A percentile compares a stretch with the other conserved stretches of the same genome.
Conservation (phyloP, 92 coral and sea anemone species). For the Galaxea fascicularis region DNA sequence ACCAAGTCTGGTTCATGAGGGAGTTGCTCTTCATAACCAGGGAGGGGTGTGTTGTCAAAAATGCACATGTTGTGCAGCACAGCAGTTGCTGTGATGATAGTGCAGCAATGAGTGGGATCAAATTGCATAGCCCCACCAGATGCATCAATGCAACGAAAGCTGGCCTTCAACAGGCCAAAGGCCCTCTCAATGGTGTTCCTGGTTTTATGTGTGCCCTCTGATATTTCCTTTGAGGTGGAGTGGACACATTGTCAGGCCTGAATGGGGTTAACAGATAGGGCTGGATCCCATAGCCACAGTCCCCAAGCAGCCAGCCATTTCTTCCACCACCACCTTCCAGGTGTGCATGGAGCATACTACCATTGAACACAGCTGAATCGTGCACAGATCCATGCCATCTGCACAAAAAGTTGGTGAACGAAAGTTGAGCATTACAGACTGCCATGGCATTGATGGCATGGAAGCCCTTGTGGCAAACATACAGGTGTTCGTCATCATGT, state of each 20-base stretch:
- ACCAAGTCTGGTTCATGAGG: constrained; percentile 28
- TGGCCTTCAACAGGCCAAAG: constrained; percentile 27
- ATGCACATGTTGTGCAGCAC: too few species aligned
- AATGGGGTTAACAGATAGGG: constrained; percentile 27
- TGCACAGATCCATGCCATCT: constrained; percentile 41
- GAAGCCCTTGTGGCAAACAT: too few species aligned
- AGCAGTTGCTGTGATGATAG: constrained; percentile 23
- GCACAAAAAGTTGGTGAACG: constrained; percentile 22
- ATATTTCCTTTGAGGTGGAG: constrained; percentile 30
- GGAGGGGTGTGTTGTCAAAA: constrained; percentile 23
- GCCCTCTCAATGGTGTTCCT: too few species aligned
- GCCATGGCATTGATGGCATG: constrained; percentile 34
- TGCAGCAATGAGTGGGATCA: constrained; percentile 14
- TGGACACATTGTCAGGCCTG: constrained; percentile 27
- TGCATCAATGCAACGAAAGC: constrained; percentile 28
- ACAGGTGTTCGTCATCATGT: not conserved
- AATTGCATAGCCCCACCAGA: constrained; percentile 36
- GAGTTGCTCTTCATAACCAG: constrained; percentile 17
- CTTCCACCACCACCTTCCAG: constrained; percentile 15
- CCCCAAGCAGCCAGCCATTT: constrained; percentile 29
- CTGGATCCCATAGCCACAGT: constrained; percentile 19
- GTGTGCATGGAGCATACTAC: constrained; percentile 31
- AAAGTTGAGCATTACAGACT: constrained; percentile 6
- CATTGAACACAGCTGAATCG: too few species aligned
- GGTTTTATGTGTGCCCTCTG: constrained; percentile 26